Conservation (phyloP, 2,888 invertebrate species). For the Eretmocerus hayati region DNA sequence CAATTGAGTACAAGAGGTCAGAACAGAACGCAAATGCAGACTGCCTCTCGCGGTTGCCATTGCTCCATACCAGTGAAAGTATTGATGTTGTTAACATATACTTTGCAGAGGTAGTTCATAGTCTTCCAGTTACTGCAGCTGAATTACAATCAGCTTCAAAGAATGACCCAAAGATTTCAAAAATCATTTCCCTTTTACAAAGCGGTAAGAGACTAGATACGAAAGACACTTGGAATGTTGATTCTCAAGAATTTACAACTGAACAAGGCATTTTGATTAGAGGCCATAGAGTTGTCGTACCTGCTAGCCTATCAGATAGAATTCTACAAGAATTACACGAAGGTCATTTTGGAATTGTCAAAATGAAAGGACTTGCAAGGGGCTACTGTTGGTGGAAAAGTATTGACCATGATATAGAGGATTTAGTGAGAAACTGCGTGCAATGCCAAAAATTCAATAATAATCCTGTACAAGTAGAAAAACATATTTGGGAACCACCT, state of each 20-base stretch:
- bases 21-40: slow-evolving; percentile 24
- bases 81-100: slow-evolving; percentile 17
- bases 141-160: not conserved
- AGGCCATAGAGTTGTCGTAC: not conserved
- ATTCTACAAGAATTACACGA: slow-evolving; percentile 1
- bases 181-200: not conserved
- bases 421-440: slow-evolving; percentile 4
- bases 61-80: not conserved
- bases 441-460: slow-evolving; percentile 6
- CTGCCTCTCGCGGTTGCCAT: slow-evolving; percentile 23
- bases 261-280: too few relatives aligned
- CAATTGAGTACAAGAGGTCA: slow-evolving; percentile 17
- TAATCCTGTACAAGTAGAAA: slow-evolving; percentile 1
- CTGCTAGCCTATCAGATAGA: not conserved
- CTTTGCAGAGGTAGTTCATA: slow-evolving; percentile 9
- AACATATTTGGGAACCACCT: slow-evolving; percentile 2
- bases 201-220: too few relatives aligned
- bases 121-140: slow-evolving; percentile 8
- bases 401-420: slow-evolving; percentile 13
- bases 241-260: not conserved
- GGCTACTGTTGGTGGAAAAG: slow-evolving; percentile 11
- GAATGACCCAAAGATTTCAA: not conserved
- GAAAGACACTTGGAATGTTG: too few relatives aligned
- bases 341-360: too few relatives aligned
- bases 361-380: slow-evolving; percentile 7